Percentiles rank a stretch among this genome's conserved stretches.
Evolutionary conservation across 1,140 invertebrate species (phyloP).

Genomic region (Drosophila sulfurigaster): DNA sequence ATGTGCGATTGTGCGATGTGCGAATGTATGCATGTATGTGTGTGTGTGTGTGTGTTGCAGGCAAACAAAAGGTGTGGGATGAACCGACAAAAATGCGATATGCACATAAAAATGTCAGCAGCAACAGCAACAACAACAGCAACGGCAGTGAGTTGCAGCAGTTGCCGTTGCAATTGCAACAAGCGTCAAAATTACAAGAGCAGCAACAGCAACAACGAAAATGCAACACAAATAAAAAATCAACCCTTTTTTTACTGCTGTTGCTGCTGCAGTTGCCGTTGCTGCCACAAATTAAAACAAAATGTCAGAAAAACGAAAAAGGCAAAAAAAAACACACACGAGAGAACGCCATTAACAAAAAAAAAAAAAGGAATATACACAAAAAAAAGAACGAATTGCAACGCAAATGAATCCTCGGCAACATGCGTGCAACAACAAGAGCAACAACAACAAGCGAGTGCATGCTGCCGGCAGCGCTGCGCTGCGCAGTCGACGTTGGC

Average conservation of each 20-base stretch:
- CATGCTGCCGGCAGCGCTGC: constrained; percentile 20
- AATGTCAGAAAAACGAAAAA: constrained; percentile 77
- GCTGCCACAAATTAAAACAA: constrained; percentile 83
- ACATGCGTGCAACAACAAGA: constrained; percentile 75
- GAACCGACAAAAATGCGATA: constrained; percentile 78
- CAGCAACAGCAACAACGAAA: constrained; percentile 56
- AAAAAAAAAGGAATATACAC: constrained; percentile 22
- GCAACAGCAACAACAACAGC: constrained; percentile 48
- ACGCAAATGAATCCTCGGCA: constrained; percentile 74
- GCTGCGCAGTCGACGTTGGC: constrained; percentile 20
- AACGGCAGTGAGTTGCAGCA: constrained; percentile 45
- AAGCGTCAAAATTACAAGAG: constrained; percentile 73
- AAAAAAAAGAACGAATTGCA: constrained; percentile 38
- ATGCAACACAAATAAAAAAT: constrained; percentile 60
- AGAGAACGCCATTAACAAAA: constrained; percentile 36
- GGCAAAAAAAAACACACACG: constrained; percentile 23
- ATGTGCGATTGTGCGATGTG: constrained; percentile 12
- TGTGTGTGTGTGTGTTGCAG: constrained; percentile 28
- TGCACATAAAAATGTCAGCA: constrained; percentile 66
- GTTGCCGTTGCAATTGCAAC: constrained; percentile 63
- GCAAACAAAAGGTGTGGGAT: constrained; percentile 74
- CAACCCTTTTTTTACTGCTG: constrained; percentile 67
- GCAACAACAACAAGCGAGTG: constrained; percentile 15
- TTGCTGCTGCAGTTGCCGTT: constrained; percentile 39
- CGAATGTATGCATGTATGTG: constrained; percentile 24